A percentile compares a stretch with the other conserved stretches of the same genome.
Conservation (phyloP, 2,113 vertebrate genomes). For the Sitta europaea region DNA sequence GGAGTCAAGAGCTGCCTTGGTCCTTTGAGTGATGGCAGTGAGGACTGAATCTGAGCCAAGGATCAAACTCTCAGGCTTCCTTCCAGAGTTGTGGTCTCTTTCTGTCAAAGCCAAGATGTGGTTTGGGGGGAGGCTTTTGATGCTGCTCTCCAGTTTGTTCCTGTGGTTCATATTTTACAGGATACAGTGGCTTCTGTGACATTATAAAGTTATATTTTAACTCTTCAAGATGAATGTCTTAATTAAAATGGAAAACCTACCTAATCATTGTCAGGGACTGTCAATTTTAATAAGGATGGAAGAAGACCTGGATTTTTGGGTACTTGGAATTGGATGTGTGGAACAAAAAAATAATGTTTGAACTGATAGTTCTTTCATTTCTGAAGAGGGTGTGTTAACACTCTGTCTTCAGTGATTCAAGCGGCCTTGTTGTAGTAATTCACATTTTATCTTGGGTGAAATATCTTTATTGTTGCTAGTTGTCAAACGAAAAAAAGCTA, state of each 20-base stretch:
- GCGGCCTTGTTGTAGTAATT: not conserved
- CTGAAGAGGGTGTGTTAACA: not conserved
- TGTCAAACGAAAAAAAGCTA: not conserved
- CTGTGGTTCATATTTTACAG: not conserved
- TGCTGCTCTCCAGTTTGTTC: not conserved
- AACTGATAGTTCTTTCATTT: not conserved
- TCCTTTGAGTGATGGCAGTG: not conserved
- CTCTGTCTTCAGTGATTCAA: not conserved
- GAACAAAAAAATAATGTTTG: not conserved
- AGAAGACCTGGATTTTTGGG: not conserved
- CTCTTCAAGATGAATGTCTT: not conserved
- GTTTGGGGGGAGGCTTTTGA: not conserved
- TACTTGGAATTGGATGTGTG: not conserved
- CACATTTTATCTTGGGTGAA: not conserved
- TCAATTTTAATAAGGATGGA: not conserved
- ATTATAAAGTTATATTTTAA: not conserved
- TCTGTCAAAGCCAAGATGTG: not conserved
- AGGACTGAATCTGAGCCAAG: not conserved
- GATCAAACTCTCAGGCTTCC: not conserved
- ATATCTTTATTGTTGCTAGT: not conserved
- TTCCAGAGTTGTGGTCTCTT: not conserved
- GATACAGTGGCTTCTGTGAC: not conserved
- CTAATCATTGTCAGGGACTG: accelerated
- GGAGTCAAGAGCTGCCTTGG: not conserved
- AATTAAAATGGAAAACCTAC: not conserved